A percentile compares a stretch with the other conserved stretches of the same genome.
Conservation (phyloP, 1,140 invertebrate genomes). For the Drosophila navojoa region DNA sequence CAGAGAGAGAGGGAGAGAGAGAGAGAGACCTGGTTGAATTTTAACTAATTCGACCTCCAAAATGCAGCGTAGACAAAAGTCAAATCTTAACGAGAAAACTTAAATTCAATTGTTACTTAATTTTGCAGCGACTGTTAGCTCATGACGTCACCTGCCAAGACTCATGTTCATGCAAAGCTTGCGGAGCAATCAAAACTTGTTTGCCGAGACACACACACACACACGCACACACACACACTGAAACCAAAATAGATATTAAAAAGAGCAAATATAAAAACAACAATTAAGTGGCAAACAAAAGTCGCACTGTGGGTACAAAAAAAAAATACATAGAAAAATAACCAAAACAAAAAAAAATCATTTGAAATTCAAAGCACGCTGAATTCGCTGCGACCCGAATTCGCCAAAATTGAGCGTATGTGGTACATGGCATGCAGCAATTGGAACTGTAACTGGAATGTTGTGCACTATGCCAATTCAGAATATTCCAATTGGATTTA, state of each 20-base stretch:
- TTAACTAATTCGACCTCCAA: constrained; percentile 63
- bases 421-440: constrained; percentile 23
- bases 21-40: constrained; percentile 32
- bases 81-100: constrained; percentile 46
- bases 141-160: constrained; percentile 61
- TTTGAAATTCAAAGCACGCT: constrained; percentile 53
- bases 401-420: constrained; percentile 11
- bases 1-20: constrained; percentile 18
- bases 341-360: constrained; percentile 28
- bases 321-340: constrained; percentile 26
- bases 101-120: constrained; percentile 72
- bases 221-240: constrained; percentile 43
- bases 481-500: constrained; percentile 19
- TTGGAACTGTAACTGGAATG: constrained; percentile 50
- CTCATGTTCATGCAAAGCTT: constrained; percentile 53
- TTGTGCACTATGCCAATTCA: constrained; percentile 57
- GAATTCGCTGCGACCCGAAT: constrained; percentile 36
- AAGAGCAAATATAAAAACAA: constrained; percentile 32
- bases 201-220: constrained; percentile 52
- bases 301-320: constrained; percentile 36
- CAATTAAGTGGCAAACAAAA: constrained; percentile 70
- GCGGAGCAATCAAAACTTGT: constrained; percentile 76
- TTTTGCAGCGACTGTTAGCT: constrained; percentile 31
- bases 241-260: constrained; percentile 35
- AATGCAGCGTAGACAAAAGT: constrained; percentile 19